Conservation (phyloP, 2,113 vertebrate species). For the Salvelinus fontinalis region DNA sequence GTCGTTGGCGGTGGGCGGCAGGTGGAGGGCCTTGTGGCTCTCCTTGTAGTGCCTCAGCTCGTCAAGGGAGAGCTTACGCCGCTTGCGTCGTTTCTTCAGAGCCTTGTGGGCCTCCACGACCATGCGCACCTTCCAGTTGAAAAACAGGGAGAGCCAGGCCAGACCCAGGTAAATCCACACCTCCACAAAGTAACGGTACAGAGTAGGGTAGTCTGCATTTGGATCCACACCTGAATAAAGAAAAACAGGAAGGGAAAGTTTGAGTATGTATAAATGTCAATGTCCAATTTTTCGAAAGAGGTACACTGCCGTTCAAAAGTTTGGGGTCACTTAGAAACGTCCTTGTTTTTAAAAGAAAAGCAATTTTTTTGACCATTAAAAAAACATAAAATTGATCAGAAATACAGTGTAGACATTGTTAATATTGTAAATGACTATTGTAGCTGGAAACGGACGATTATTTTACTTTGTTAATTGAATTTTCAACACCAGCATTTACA, state of each 20-base stretch:
- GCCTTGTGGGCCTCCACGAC: conserved; percentile 97
- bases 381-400: no score
- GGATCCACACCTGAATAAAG: conserved; percentile 86
- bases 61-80: conserved; percentile 88
- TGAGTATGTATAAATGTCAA: neutral
- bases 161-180: conserved; percentile 97
- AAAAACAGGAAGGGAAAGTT: neutral
- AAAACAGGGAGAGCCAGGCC: conserved; percentile 96
- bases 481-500: no score
- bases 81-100: conserved; percentile 92
- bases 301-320: neutral
- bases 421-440: no score
- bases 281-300: neutral
- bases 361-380: no score
- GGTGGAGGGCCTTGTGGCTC: conserved; percentile 74
- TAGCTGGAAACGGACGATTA: no score
- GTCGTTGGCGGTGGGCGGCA: conserved; percentile 77
- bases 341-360: no score
- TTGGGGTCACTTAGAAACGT: no score
- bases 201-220: conserved; percentile 84
- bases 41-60: conserved; percentile 76
- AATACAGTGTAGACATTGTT: no score
- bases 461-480: no score
- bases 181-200: conserved; percentile 97
- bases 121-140: conserved; percentile 99